These are phyloP conservation scores for Rosalia funebris DNA, from an alignment of 2,888 invertebrate genomes.

Conservation along the genomic window DNA sequence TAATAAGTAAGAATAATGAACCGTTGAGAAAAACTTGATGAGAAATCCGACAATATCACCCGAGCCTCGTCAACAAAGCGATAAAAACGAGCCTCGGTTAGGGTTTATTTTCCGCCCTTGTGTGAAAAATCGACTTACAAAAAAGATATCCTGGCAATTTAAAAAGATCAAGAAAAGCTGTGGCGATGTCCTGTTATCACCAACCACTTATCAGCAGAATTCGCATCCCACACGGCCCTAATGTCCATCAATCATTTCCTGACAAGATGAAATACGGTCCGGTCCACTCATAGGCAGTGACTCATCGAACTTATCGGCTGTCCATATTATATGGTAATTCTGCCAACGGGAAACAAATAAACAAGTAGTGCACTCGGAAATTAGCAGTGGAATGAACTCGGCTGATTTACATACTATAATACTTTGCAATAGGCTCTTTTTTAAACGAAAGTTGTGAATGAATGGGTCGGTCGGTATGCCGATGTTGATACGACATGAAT, in stretches of 20 bases:
- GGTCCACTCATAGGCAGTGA: constrained; percentile 23
- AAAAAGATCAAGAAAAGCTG: constrained; percentile 36
- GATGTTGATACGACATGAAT: too few species aligned
- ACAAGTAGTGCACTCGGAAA: constrained; percentile 13
- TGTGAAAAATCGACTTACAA: constrained; percentile 33
- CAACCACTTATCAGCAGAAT: constrained; percentile 39
- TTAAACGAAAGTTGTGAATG: too few species aligned
- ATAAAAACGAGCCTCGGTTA: background rate
- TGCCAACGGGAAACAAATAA: constrained; percentile 11
- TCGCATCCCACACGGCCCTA: constrained; percentile 40
- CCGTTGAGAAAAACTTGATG: background rate
- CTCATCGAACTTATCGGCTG: constrained; percentile 26
- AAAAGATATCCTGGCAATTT: constrained; percentile 36
- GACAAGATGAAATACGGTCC: constrained; percentile 42
- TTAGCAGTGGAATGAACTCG: too few species aligned
- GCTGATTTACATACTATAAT: too few species aligned
- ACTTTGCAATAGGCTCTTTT: too few species aligned
- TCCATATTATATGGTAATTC: constrained; percentile 21
- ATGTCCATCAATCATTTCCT: constrained; percentile 46
- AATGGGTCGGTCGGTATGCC: too few species aligned
- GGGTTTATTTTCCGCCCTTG: background rate
- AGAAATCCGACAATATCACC: background rate
- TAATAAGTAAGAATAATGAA: too few species aligned
- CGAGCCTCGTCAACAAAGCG: background rate
- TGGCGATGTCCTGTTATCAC: constrained; percentile 39